Evolutionary conservation across 1,140 invertebrate species (phyloP), one percentile per base, ranked within the genome.

Genomic region (Pogonomyrmex californicus): DNA sequence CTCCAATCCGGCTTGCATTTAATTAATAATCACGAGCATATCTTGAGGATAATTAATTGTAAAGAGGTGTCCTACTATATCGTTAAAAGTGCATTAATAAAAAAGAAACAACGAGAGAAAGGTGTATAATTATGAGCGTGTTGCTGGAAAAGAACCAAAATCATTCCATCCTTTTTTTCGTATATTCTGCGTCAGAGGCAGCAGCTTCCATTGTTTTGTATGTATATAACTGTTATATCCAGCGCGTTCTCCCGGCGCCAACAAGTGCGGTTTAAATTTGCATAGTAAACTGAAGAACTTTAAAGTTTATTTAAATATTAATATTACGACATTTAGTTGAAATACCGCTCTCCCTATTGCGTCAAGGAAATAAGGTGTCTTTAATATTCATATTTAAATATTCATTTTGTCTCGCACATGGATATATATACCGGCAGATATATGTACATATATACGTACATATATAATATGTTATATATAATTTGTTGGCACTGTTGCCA

Each of bases 11-110:
- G 56, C 51, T 86, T 82, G 81, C 87, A 90, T 92, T 93, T 92
- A 93, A 93, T 93, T 93, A 92, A 93, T 93, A 93, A 92, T 86
- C 86, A 56, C 73, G 65, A n/a, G 54, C 78, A 73, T 87, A 88
- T 81, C 81, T 71, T 66, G 17, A 41, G 71, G 86, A 87, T 87
- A 87, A 91, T 89, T 73, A 83, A 83, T 73, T 73, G 41, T n/a
- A 38, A 73, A 60, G 79, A 7, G 10, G 10, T 30, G 23, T 70
- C 4, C 17, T 14, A 10, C 17, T 83, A 73, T 60, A 73, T 60
- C 36, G 6, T 73, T 36, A 62, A 58, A 47, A 7, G 70, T 89
- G 87, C 66, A 88, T 91, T 91, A 91, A 91, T 91, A 88, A 77
- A 73, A 56, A 87, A 79, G 56, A 44, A 58, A 63, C 10, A 49